Evolutionary conservation across 2,797 vertebrate species (phyloP), one percentile per base, ranked within the genome.

Genomic region (Lacerta bilineata): DNA sequence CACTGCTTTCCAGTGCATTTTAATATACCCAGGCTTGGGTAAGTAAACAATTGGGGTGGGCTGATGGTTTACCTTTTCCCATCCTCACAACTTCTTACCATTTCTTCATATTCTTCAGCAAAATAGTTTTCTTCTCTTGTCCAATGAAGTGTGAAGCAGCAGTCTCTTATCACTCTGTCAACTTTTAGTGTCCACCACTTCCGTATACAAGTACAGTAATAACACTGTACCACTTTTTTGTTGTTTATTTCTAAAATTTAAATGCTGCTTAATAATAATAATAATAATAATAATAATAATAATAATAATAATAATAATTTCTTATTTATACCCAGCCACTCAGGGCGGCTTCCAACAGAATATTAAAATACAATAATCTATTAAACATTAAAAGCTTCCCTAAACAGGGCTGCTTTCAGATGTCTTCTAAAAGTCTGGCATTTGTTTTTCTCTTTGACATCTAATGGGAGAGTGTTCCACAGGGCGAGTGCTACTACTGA

Each of bases 91-190:
- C 1, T 75, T 36, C 33, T 59, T 13, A 69, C 41, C 13, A 6
- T 5, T 18, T 59, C 20, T 84, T 10, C 17, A 61, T 69, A 59
- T 72, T 39, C 66, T 80, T 72, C 18, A 87, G 36, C 69, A 55
- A 27, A 72, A 84, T 74, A 59, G 43, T 50, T 55, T 33, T 33
- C 10, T 81, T 72, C 10, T 33, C 23, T 81, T 72, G 20, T 55
- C 33, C 83, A 83, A 71, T 72, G 23, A 84, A 84, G 17, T 59
- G 25, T n/a, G 33, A 55, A 87, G 17, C 36, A 87, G 17, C n/a
- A 61, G 17, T n/a, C 39, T 80, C 25, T 71, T 87, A 39, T 41
- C 29, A 29, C 43, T 66, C 20, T 17, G 6, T 82, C 15, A 5
- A 23, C 23, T 81, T 17, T 74, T 50, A 46, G n/a, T 87, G 39